A percentile compares a stretch with the other conserved stretches of the same genome.
Conservation (phyloP, 37 sponge, comb jelly and placozoan species). For the Lycopodina hypogea region DNA sequence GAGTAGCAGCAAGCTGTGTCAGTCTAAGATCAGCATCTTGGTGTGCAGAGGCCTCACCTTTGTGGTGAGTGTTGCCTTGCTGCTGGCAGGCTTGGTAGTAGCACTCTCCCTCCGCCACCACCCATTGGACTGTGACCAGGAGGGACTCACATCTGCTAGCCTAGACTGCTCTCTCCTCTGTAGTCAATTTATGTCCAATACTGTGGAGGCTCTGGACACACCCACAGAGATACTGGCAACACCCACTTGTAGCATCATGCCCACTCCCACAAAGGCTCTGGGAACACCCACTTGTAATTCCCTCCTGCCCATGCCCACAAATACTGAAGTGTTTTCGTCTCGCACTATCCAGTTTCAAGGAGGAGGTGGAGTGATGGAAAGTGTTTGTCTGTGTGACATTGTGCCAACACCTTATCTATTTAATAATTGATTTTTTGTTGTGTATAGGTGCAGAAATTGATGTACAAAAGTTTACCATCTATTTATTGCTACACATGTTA, state of each 20-base stretch:
- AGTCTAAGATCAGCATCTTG: neutral
- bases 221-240: too few species aligned
- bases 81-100: neutral
- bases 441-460: too few species aligned
- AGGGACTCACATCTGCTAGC: too few species aligned
- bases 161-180: neutral
- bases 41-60: conserved; percentile 6
- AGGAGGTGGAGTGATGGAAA: neutral
- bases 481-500: too few species aligned
- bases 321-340: neutral
- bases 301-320: too few species aligned
- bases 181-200: too few species aligned
- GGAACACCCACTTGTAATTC: neutral
- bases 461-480: too few species aligned
- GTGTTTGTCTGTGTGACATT: neutral
- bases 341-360: neutral
- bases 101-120: neutral
- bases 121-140: neutral
- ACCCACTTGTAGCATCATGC: neutral
- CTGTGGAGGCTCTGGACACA: too few species aligned
- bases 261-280: neutral
- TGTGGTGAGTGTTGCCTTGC: conserved; percentile 11
- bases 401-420: neutral
- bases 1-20: neutral
- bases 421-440: too few species aligned